Conservation (phyloP, 2,888 invertebrate species). For the Zygaena filipendulae region DNA sequence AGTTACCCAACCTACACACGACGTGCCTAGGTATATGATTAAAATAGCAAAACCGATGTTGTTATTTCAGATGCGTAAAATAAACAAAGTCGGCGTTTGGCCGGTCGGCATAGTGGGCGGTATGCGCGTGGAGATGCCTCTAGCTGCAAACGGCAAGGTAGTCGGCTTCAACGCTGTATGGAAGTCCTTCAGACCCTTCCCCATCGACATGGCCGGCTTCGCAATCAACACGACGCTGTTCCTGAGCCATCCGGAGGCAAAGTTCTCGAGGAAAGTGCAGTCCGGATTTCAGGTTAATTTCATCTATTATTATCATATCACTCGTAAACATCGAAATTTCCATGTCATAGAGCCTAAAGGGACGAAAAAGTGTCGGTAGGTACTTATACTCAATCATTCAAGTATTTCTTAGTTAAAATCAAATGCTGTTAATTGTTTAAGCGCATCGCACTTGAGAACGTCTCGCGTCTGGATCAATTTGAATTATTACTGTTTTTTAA, state of each 20-base stretch:
- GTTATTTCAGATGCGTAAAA: slow-evolving; percentile 81
- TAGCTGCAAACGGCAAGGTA: slow-evolving; percentile 71
- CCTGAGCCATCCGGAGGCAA: slow-evolving; percentile 75
- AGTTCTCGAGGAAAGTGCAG: slow-evolving; percentile 86
- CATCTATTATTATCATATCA: neutral
- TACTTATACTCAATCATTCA: too few species aligned
- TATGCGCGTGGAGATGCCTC: slow-evolving; percentile 90
- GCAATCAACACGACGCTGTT: slow-evolving; percentile 85
- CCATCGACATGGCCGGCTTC: slow-evolving; percentile 98
- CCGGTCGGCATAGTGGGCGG: slow-evolving; percentile 97
- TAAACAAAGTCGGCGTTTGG: slow-evolving; percentile 90
- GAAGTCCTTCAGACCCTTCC: slow-evolving; percentile 92
- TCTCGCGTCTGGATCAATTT: too few species aligned
- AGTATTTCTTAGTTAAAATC: too few species aligned
- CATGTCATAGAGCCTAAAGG: too few species aligned
- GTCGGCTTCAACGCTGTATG: slow-evolving; percentile 77
- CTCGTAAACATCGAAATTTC: neutral
- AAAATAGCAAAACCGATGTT: too few species aligned
- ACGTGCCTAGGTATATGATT: too few species aligned
- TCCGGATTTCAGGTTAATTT: slow-evolving; percentile 80
- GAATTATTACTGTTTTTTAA: too few species aligned
- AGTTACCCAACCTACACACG: too few species aligned
- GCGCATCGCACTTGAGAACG: too few species aligned
- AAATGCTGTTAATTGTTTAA: too few species aligned
- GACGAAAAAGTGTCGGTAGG: too few species aligned